A percentile compares a stretch with the other conserved stretches of the same genome.
Evolutionary conservation across 2,888 invertebrate genomes (phyloP).

Genomic region (Pheosia gnoma): DNA sequence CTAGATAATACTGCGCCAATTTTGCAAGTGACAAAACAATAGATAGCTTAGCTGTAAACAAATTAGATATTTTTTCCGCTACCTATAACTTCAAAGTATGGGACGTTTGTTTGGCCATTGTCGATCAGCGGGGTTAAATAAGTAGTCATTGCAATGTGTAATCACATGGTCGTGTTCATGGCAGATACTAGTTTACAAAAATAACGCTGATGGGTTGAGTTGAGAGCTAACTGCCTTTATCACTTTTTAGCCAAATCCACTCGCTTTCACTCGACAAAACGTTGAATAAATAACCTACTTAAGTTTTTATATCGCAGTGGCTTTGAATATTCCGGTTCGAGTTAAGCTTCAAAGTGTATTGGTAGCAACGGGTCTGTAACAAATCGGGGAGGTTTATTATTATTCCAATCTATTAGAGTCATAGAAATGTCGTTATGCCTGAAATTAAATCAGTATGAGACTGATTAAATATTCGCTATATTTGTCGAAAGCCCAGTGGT

Average conservation of each 20-base stretch:
- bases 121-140: no score
- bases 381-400: not conserved
- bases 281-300: not conserved
- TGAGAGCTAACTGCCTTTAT: not conserved
- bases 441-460: not conserved
- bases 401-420: not conserved
- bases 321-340: not conserved
- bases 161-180: no score
- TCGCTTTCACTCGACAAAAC: not conserved
- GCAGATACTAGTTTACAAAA: no score
- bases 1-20: no score
- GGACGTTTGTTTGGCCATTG: no score
- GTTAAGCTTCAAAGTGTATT: constrained; percentile 4
- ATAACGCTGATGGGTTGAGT: not conserved
- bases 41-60: no score
- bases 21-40: no score
- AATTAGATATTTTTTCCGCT: no score
- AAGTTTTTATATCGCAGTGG: constrained; percentile 1
- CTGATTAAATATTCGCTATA: not conserved
- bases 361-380: not conserved
- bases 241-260: not conserved
- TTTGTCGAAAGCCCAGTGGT: no score
- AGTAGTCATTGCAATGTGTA: no score
- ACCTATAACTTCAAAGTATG: no score
- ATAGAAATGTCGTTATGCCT: not conserved